Base-by-base conservation (phyloP, 2,113 vertebrate genomes). In the Probosciger aterrimus region DNA sequence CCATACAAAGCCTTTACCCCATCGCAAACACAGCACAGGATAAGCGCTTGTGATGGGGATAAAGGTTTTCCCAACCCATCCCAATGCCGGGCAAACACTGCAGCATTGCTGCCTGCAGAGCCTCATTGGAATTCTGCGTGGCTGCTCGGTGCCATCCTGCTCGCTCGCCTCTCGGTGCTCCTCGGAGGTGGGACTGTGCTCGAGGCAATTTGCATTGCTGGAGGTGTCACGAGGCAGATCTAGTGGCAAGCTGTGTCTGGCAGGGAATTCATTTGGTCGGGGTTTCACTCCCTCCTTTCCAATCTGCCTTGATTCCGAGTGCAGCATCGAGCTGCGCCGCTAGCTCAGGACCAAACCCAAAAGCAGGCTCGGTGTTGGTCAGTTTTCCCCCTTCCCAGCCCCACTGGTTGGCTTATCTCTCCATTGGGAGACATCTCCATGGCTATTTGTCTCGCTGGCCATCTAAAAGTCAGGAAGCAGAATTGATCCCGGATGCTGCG, bases 181-280 rank as follows among this genome's bases (percentile, higher is more conserved):
- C 33, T 10, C 69, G n/a, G 92, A 82, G 94, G 64, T 95, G 95
- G 91, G 25, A 43, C 77, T 2, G 27, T 5, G 47, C 76, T 31
- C 20, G 10, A 14, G 5, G 83, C 65, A 0, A 91, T 95, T 91
- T 91, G 96, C 95, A 80, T 94, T 59, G 82, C 71, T 47, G 81
- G 87, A 96, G 93, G 94, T 91, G 94, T 93, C 93, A 82, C 49
- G 2, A 1, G 81, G 93, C 94, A 93, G 92, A 85, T 28, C 25
- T 2, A 46, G 84, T 70, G 90, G 90, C 94, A 96, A 95, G 87
- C 94, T 93, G 94, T 5, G 93, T 96, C 94, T 97, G 59, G 16
- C 92, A 30, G 96, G 49, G 95, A 96, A 95, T 97, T 95, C 82
- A 89, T 97, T 94, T 65, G 33, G 27, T 10, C 37, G 14, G 69